phyloP scores from a whole-genome alignment of 1,140 invertebrate species.

The Polyergus mexicanus region DNA sequence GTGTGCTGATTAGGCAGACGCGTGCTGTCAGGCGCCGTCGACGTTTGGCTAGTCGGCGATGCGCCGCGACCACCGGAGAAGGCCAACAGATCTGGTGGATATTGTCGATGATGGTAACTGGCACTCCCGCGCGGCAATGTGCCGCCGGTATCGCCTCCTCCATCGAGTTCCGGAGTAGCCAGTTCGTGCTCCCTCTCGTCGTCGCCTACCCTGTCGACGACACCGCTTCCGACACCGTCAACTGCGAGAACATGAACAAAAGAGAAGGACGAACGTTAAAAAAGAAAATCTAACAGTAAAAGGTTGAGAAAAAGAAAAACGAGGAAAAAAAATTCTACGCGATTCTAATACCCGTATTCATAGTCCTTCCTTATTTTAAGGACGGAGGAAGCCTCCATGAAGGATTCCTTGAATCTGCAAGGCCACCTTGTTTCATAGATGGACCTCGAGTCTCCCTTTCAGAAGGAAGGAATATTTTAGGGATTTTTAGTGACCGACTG shows the following conservation, averaged over 20 bases:
- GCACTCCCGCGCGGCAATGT: conserved; percentile 81
- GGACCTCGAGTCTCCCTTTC: too few relatives aligned
- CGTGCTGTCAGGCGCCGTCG: conserved; percentile 90
- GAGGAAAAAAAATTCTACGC: conserved; percentile 16
- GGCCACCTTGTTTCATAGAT: too few relatives aligned
- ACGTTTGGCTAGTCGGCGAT: conserved; percentile 89
- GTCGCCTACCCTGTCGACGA: conserved; percentile 75
- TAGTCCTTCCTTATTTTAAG: too few relatives aligned
- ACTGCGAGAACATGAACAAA: conserved; percentile 80
- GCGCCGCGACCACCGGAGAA: conserved; percentile 89
- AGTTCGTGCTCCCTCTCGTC: conserved; percentile 76
- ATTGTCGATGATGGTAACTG: conserved; percentile 87
- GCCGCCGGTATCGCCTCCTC: conserved; percentile 73
- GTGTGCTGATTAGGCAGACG: conserved; percentile 87
- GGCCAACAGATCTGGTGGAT: conserved; percentile 93
- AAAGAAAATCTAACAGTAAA: conserved; percentile 69
- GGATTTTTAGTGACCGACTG: too few relatives aligned
- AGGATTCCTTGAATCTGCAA: too few relatives aligned
- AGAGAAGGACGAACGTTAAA: conserved; percentile 75
- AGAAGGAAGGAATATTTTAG: too few relatives aligned
- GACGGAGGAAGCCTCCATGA: too few relatives aligned
- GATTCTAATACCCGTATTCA: too few relatives aligned
- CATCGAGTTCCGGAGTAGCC: conserved; percentile 83
- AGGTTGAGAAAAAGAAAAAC: not conserved
- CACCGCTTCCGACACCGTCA: conserved; percentile 79